Evolutionary conservation across 2,797 vertebrate species (phyloP), one percentile per base, ranked within the genome.

Genomic region (Halcyon chelicuti): DNA sequence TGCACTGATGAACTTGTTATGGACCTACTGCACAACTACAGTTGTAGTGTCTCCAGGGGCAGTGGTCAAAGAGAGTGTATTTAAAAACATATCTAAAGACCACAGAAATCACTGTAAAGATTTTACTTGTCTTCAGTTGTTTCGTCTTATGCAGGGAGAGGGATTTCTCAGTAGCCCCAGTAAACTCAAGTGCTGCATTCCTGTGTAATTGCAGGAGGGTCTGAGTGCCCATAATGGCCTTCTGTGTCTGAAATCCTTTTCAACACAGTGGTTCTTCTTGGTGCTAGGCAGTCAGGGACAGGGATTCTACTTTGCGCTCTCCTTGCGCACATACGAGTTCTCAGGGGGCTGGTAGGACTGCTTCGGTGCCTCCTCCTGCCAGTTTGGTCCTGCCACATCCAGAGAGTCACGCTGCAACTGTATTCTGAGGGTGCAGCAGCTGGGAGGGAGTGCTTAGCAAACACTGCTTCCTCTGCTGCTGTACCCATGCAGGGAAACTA

Each of bases 1-100:
- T 58, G 55, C 46, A 20, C n/a, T 7, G 18, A 13, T 6, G 17
- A 49, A 49, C 28, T 68, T 58, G 10, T 26, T 31, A 0, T 29
- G 54, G 47, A 22, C 16, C 39, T 58, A 6, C 29, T 4, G 4
- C 0, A 0, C 40, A n/a, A n/a, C n/a, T n/a, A 19, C n/a, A 62
- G 16, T 4, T 70, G 31, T 25, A 12, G 51, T 46, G 39, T 60
- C 52, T 70, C 37, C 10, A 51, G 62, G 51, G 18, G 17, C 51
- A 52, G 17, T 16, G 20, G 6, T 20, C 83, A 49, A 63, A 68
- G 14, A 14, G 9, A 26, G 6, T 15, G 1, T 17, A 2, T 51
- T 49, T 78, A 54, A 78, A 70, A 71, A 19, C 16, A 18, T 10
- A 29, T 67, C 35, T 61, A 23, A 73, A 78, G 35, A 21, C 35